These are phyloP conservation scores for Hypomecis atomaria DNA, from an alignment of 2,888 invertebrate genomes.

Conservation along the genomic window DNA sequence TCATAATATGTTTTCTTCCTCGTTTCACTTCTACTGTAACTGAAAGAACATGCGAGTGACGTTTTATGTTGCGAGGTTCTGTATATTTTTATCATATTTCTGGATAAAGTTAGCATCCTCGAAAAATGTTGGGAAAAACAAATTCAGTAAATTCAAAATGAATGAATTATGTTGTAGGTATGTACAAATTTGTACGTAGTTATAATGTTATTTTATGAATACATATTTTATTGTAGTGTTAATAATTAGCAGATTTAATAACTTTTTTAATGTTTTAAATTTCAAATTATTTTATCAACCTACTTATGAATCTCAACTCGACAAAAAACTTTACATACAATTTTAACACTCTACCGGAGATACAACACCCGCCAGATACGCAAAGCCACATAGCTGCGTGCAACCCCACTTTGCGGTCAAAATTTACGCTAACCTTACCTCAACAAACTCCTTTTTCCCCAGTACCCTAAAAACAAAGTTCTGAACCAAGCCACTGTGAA, in stretches of 20 bases:
- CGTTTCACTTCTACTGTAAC: conserved; percentile 19
- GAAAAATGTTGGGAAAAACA: no score
- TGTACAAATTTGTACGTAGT: no score
- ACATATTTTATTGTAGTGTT: no score
- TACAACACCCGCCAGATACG: background rate
- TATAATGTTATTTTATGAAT: no score
- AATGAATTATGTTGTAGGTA: no score
- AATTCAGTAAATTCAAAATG: no score
- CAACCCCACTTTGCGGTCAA: conserved; percentile 6
- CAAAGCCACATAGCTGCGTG: background rate
- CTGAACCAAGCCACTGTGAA: conserved; percentile 25
- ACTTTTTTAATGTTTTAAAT: no score
- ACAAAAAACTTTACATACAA: no score
- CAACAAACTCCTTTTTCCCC: conserved; percentile 15
- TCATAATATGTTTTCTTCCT: conserved; percentile 33
- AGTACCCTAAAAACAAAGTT: conserved; percentile 11
- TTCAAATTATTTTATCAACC: no score
- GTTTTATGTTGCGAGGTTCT: background rate
- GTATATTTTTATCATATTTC: background rate
- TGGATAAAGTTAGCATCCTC: no score
- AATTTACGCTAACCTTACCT: conserved; percentile 9
- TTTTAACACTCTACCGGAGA: background rate
- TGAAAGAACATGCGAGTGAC: conserved; percentile 2
- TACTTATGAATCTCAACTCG: no score
- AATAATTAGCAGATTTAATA: no score